A percentile compares a stretch with the other conserved stretches of the same genome.
Conservation (phyloP, 2,797 vertebrate species). For the Chelmon rostratus region DNA sequence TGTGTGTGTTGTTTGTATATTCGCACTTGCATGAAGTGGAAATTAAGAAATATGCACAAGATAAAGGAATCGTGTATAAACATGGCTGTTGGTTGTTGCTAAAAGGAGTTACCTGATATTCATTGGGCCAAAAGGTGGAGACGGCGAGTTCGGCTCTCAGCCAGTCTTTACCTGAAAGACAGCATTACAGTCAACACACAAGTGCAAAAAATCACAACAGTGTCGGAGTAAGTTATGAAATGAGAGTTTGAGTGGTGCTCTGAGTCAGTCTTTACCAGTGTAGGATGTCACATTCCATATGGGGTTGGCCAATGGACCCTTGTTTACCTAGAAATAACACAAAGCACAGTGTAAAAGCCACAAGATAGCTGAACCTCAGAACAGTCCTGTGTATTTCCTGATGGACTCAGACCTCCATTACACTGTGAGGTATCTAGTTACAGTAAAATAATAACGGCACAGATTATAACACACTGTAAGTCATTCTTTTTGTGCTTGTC, state of each 20-base stretch:
- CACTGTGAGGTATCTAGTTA: background rate
- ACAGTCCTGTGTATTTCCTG: background rate
- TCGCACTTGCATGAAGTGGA: constrained; percentile 26
- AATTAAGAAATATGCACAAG: constrained; percentile 9
- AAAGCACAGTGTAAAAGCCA: constrained; percentile 24
- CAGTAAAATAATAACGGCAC: background rate
- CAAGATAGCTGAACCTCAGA: background rate
- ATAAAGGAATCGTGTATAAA: constrained; percentile 3
- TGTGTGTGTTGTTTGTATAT: constrained; percentile 27
- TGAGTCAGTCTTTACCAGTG: constrained; percentile 90
- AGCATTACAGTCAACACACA: constrained; percentile 22
- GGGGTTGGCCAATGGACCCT: constrained; percentile 95
- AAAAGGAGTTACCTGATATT: constrained; percentile 93
- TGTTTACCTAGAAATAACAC: constrained; percentile 88
- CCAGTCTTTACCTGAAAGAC: constrained; percentile 91
- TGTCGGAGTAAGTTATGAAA: background rate
- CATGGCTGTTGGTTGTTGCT: background rate
- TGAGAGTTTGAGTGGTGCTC: constrained; percentile 84
- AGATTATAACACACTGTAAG: background rate
- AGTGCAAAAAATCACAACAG: background rate
- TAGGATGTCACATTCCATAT: constrained; percentile 97
- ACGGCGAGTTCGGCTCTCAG: constrained; percentile 96
- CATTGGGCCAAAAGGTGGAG: constrained; percentile 99
- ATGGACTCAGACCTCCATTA: background rate
- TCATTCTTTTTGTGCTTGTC: background rate